Percentiles rank a stretch among this genome's conserved stretches.
Evolutionary conservation across 2,113 vertebrate genomes (phyloP).

Genomic region (Struthio camelus): DNA sequence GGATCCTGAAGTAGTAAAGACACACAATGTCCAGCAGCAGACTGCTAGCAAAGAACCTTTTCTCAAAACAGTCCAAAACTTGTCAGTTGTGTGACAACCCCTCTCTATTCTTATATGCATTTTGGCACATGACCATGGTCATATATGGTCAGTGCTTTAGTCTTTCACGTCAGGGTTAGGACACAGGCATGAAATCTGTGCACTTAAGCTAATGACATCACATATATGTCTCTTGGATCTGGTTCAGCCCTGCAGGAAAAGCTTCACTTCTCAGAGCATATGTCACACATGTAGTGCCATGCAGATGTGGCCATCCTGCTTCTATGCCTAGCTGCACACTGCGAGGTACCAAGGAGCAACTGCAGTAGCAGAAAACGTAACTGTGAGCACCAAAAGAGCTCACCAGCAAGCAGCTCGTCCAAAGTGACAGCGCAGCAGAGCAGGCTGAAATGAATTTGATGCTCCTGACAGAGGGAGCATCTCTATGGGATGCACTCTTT

Average conservation of each 20-base stretch:
- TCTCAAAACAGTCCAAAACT: neutral
- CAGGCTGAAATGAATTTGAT: too few relatives aligned
- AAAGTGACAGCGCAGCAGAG: too few relatives aligned
- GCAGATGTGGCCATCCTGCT: neutral
- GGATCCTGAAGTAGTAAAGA: neutral
- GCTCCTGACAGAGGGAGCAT: too few relatives aligned
- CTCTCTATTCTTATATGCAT: accelerated
- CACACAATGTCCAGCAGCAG: neutral
- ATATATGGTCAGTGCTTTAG: accelerated
- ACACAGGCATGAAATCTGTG: neutral
- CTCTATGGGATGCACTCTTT: neutral
- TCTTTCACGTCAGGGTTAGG: neutral
- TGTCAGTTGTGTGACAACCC: neutral
- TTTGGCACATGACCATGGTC: neutral
- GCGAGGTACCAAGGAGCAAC: neutral
- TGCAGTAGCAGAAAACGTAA: neutral
- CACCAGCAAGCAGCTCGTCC: too few relatives aligned
- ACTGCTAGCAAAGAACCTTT: neutral
- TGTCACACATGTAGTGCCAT: accelerated
- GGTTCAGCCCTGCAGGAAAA: neutral
- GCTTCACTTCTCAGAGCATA: neutral
- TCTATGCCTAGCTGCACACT: neutral
- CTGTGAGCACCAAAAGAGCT: too few relatives aligned
- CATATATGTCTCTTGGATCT: neutral
- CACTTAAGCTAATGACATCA: too few relatives aligned